Base-by-base conservation (phyloP, 1,140 invertebrate genomes). In the Ganaspis sp. region DNA sequence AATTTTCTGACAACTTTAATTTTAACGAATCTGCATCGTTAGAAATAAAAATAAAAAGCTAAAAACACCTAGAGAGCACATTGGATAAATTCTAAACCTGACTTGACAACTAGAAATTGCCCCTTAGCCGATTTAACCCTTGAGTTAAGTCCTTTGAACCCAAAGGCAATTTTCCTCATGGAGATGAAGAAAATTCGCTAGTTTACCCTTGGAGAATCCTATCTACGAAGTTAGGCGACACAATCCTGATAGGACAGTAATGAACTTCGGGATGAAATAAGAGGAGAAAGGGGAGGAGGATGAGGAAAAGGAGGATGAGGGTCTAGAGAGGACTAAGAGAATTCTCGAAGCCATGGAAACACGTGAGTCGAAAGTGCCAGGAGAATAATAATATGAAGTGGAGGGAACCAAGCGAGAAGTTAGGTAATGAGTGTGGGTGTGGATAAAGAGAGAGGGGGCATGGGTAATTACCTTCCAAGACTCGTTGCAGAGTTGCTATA, bases 321-420 rank as follows among this genome's bases (percentile, higher is more conserved):
- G n/a, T n/a, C n/a, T n/a, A n/a, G n/a, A 23, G 70, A 49, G 29
- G 1, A 29, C 12, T 9, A n/a, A 73, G 23, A 45, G 40, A 69
- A 69, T 42, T 58, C 58, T 34, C 58, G 26, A 64, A 64, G 58
- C 21, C 26, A 64, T 64, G 23, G 58, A 64, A 64, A 64, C 54
- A 64, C 54, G 58, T n/a, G 26, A 29, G 11, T 64, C 38, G 40
- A 71, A 58, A 71, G 42, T 76, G 75, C 69, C 74, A 70, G 69
- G 69, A 71, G 73, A 77, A 77, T 80, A 80, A 77, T 73, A 77
- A 77, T 77, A 75, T 80, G 77, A 80, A 71, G 79, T 40, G 26
- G 37, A 45, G 42, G 23, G 26, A 64, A n/a, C 58, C 58, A 64
- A 64, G 23, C 58, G 15, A 45, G 71, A 72, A 72, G 71, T 64